These are phyloP conservation scores for Arion vulgaris DNA, from an alignment of 1,140 invertebrate genomes.

Conservation along the genomic window DNA sequence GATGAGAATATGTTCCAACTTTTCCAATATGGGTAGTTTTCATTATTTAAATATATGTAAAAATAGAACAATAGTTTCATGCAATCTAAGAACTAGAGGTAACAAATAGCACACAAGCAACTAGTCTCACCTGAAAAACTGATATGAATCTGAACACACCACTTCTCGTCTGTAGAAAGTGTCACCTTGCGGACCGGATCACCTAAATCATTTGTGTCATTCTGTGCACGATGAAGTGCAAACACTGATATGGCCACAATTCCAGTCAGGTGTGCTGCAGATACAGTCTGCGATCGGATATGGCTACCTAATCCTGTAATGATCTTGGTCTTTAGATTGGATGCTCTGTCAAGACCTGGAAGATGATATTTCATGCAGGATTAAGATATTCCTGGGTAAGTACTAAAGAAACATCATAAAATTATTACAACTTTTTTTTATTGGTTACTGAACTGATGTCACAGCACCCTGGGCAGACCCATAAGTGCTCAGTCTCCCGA, in stretches of 20 bases:
- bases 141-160: slow-evolving; percentile 32
- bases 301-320: slow-evolving; percentile 82
- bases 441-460: too few relatives aligned
- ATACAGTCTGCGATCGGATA: slow-evolving; percentile 84
- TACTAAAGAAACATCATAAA: background rate
- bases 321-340: slow-evolving; percentile 76
- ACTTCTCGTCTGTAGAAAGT: slow-evolving; percentile 28
- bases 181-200: slow-evolving; percentile 38
- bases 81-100: too few relatives aligned
- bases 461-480: too few relatives aligned
- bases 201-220: slow-evolving; percentile 31
- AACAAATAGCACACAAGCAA: too few relatives aligned
- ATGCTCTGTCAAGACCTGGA: slow-evolving; percentile 76
- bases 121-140: slow-evolving; percentile 22
- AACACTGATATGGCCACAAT: slow-evolving; percentile 85
- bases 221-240: slow-evolving; percentile 73
- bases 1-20: too few relatives aligned
- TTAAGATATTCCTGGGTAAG: too few relatives aligned
- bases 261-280: slow-evolving; percentile 81
- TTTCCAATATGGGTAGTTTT: too few relatives aligned
- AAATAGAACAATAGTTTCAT: too few relatives aligned
- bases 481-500: too few relatives aligned
- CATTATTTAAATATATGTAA: too few relatives aligned
- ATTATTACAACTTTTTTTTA: background rate
- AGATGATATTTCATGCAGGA: too few relatives aligned